A percentile compares a stretch with the other conserved stretches of the same genome.
phyloP scores from a whole-genome alignment of 2,888 invertebrate genomes.

The Drosophila mayaguana region DNA sequence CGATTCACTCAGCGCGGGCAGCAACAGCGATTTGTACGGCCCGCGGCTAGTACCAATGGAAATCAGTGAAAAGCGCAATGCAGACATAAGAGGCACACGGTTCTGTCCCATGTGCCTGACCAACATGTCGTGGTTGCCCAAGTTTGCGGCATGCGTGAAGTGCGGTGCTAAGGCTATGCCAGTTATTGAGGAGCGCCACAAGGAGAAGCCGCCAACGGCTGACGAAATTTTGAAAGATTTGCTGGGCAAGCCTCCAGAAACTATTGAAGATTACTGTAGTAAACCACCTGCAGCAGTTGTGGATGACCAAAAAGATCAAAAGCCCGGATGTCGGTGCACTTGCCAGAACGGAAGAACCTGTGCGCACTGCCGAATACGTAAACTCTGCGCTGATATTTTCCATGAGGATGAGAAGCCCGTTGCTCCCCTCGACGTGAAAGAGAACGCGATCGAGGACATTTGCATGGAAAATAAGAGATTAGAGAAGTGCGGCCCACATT shows the following conservation, averaged over 20 bases:
- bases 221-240: conserved; percentile 78
- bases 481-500: conserved; percentile 74
- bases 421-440: conserved; percentile 45
- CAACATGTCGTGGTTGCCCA: conserved; percentile 83
- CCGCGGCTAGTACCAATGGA: conserved; percentile 21
- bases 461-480: conserved; percentile 46
- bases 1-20: background rate
- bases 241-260: conserved; percentile 47
- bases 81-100: conserved; percentile 49
- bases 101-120: conserved; percentile 82
- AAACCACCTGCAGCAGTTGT: background rate
- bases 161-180: conserved; percentile 82
- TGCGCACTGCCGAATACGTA: conserved; percentile 81
- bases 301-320: background rate
- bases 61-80: conserved; percentile 16
- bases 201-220: conserved; percentile 75
- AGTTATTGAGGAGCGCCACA: conserved; percentile 61
- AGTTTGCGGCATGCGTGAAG: conserved; percentile 84
- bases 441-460: conserved; percentile 55
- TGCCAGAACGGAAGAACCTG: conserved; percentile 77
- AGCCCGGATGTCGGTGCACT: conserved; percentile 66
- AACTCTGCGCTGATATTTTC: conserved; percentile 76
- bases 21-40: background rate
- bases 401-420: conserved; percentile 27
- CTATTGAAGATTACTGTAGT: conserved; percentile 25